These are phyloP conservation scores for Luehdorfia chinensis DNA, from an alignment of 1,140 invertebrate species.

Conservation along the genomic window DNA sequence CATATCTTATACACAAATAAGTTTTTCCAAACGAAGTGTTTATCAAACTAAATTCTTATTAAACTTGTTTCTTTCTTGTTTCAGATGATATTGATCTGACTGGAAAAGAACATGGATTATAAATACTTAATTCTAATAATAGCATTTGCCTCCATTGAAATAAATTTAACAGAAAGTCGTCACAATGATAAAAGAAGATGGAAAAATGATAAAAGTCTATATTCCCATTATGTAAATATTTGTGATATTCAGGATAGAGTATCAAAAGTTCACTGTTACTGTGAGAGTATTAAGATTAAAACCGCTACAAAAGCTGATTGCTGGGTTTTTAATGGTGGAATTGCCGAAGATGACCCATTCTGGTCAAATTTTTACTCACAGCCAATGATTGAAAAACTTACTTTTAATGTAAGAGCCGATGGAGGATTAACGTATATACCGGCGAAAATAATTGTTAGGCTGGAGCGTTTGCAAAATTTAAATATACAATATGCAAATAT, in stretches of 20 bases:
- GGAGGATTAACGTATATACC: constrained; percentile 83
- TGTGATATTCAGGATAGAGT: constrained; percentile 71
- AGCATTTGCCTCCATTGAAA: constrained; percentile 61
- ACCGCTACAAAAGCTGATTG: constrained; percentile 76
- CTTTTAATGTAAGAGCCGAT: constrained; percentile 82
- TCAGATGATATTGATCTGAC: constrained; percentile 44
- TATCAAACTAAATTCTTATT: constrained; percentile 19
- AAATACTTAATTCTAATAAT: constrained; percentile 69
- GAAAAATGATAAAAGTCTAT: constrained; percentile 57
- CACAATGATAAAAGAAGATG: constrained; percentile 66
- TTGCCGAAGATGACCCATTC: constrained; percentile 80
- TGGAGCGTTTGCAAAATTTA: constrained; percentile 81
- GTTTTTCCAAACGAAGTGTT: too few relatives aligned
- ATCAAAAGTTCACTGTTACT: constrained; percentile 74
- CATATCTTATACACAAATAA: too few relatives aligned
- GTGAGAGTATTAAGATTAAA: constrained; percentile 63
- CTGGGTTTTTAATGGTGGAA: constrained; percentile 81
- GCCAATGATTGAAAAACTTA: constrained; percentile 81
- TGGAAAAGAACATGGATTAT: constrained; percentile 55
- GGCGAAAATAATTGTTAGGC: constrained; percentile 80
- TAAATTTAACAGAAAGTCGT: constrained; percentile 65
- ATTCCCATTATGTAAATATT: constrained; percentile 68
- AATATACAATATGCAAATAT: constrained; percentile 85
- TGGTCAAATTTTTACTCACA: constrained; percentile 86
- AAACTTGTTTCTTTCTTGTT: constrained; percentile 51